These are phyloP conservation scores for Barbus barbus DNA, from an alignment of 2,113 vertebrate genomes.

Conservation along the genomic window DNA sequence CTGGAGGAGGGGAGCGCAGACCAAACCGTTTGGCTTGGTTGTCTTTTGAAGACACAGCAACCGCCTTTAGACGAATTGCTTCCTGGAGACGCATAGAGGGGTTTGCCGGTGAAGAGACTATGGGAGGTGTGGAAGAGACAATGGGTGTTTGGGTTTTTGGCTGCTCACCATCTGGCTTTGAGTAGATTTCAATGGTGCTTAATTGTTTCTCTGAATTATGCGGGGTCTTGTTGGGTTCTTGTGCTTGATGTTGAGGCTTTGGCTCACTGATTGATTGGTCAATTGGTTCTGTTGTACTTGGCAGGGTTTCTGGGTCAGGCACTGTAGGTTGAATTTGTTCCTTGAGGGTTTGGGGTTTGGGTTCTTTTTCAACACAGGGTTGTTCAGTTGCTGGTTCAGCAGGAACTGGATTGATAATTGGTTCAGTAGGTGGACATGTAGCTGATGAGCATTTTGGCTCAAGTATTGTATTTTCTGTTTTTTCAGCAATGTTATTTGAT, in stretches of 20 bases:
- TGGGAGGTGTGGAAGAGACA: constrained; percentile 11
- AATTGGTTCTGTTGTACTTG: constrained; percentile 10
- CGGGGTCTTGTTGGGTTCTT: neutral
- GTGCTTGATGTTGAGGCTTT: neutral
- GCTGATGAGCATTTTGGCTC: neutral
- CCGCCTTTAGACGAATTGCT: constrained; percentile 83
- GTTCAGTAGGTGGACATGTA: neutral
- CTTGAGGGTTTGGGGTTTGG: constrained; percentile 24
- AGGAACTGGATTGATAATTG: constrained; percentile 1
- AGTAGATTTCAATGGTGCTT: neutral
- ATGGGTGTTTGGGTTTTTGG: constrained; percentile 45
- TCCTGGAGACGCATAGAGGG: constrained; percentile 82
- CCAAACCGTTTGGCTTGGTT: constrained; percentile 58
- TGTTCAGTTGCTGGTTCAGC: constrained; percentile 19
- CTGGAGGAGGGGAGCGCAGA: constrained; percentile 60
- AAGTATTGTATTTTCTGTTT: neutral
- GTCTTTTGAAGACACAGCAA: constrained; percentile 69
- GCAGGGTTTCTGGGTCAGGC: neutral
- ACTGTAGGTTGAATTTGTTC: constrained; percentile 26
- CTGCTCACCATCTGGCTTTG: neutral
- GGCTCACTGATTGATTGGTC: neutral
- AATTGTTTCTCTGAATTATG: neutral
- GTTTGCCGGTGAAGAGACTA: constrained; percentile 56
- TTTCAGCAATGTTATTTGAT: neutral
- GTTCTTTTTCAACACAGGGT: constrained; percentile 38